Evolutionary conservation across 1,140 invertebrate genomes (phyloP).

Genomic region (Aporrectodea caliginosa): DNA sequence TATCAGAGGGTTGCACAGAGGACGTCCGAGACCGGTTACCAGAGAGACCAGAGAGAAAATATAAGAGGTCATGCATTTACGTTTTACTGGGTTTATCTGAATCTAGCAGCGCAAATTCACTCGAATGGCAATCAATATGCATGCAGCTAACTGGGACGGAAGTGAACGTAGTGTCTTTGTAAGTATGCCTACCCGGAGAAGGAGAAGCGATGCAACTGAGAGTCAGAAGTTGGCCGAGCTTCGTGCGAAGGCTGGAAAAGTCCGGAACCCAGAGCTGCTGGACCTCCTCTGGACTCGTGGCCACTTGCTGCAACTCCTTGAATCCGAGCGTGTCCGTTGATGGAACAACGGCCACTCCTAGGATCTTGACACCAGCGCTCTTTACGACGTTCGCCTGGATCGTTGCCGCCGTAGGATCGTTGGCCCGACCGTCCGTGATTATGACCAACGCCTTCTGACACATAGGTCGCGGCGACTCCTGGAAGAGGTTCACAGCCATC

Average conservation of each 20-base stretch:
- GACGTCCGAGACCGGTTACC: too few relatives aligned
- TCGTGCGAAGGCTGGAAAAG: not conserved
- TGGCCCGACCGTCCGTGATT: constrained; percentile 32
- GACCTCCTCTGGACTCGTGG: constrained; percentile 4
- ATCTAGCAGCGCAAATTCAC: too few relatives aligned
- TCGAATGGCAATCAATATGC: too few relatives aligned
- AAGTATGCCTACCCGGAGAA: not conserved
- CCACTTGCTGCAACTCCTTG: constrained; percentile 4
- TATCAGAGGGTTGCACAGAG: too few relatives aligned
- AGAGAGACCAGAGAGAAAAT: too few relatives aligned
- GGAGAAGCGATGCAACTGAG: not conserved
- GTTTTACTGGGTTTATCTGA: too few relatives aligned
- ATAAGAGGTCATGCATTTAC: too few relatives aligned
- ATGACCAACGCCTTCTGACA: constrained; percentile 17
- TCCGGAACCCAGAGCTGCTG: not conserved
- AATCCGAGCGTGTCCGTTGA: not conserved
- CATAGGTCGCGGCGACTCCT: not conserved
- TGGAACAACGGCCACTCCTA: constrained; percentile 8
- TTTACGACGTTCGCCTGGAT: constrained; percentile 24
- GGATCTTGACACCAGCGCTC: constrained; percentile 12
- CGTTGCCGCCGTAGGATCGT: constrained; percentile 10
- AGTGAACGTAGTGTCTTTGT: too few relatives aligned
- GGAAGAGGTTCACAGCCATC: not conserved
- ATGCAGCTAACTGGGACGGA: too few relatives aligned
- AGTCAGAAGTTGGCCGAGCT: not conserved